Percentiles rank a stretch among this genome's conserved stretches.
phyloP scores from a whole-genome alignment of 2,113 vertebrate species.

The Ammospiza caudacuta region DNA sequence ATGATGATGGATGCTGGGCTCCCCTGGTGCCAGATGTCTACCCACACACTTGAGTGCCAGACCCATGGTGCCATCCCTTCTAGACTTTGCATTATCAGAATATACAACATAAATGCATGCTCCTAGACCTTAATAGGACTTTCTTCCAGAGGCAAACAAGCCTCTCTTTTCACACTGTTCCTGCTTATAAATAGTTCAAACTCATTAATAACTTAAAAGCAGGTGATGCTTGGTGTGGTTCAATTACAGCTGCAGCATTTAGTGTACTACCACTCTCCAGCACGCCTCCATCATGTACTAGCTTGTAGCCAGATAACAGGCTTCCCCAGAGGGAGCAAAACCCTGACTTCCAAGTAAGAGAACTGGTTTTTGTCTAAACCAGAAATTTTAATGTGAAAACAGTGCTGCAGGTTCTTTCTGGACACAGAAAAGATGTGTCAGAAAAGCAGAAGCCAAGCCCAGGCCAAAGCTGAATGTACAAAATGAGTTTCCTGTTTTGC shows the following conservation, averaged over 20 bases:
- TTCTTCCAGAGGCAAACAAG: neutral
- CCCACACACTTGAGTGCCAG: neutral
- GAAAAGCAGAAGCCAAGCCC: neutral
- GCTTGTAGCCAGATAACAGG: slow-evolving; percentile 10
- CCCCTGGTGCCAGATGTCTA: rapidly evolving
- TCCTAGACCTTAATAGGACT: neutral
- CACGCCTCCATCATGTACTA: neutral
- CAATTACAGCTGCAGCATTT: slow-evolving; percentile 45
- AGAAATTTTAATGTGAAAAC: neutral
- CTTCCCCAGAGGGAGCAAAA: neutral
- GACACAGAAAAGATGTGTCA: neutral
- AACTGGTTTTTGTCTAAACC: neutral
- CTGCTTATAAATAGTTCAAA: slow-evolving; percentile 43
- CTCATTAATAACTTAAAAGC: slow-evolving; percentile 61
- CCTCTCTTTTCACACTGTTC: neutral
- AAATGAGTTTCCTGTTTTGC: neutral
- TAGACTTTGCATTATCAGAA: neutral
- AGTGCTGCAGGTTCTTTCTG: neutral
- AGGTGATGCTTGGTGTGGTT: slow-evolving; percentile 22
- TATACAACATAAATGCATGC: neutral
- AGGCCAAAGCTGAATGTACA: neutral
- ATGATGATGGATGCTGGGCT: neutral
- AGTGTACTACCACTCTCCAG: slow-evolving; percentile 14
- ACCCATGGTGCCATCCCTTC: neutral
- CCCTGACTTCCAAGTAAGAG: neutral